A percentile compares a stretch with the other conserved stretches of the same genome.
Evolutionary conservation across 1,140 invertebrate species (phyloP).

Genomic region (Bacillus rossius): DNA sequence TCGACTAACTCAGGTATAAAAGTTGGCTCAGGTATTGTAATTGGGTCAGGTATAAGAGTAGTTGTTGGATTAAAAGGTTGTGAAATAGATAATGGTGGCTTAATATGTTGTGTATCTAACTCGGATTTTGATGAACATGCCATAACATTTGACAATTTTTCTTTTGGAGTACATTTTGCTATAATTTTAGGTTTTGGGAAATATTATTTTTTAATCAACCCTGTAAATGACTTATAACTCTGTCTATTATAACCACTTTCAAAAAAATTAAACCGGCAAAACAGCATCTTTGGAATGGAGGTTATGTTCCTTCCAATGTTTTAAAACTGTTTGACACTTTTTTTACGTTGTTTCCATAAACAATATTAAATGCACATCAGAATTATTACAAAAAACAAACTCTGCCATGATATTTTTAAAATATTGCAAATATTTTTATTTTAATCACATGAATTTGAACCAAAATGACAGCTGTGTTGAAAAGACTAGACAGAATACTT

Average conservation of each 20-base stretch:
- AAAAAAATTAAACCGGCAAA: neutral
- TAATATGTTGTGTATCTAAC: no score
- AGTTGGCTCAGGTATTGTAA: no score
- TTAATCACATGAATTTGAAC: neutral
- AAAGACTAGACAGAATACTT: no score
- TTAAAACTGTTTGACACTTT: constrained; percentile 1
- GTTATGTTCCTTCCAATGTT: neutral
- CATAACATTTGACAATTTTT: no score
- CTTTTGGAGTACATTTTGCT: no score
- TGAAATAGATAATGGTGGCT: no score
- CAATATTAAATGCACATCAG: neutral
- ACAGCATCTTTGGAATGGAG: neutral
- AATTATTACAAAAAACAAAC: constrained; percentile 2
- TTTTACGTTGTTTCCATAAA: neutral
- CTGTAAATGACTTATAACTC: neutral
- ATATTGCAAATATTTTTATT: neutral
- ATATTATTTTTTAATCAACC: neutral
- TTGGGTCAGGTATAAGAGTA: no score
- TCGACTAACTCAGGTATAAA: no score
- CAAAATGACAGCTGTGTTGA: neutral
- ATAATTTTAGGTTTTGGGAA: neutral
- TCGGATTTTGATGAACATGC: no score
- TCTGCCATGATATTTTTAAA: constrained; percentile 4
- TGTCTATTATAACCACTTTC: constrained; percentile 1
- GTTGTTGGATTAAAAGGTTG: no score